phyloP scores from a whole-genome alignment of 2,113 vertebrate species.

The Dendrocopos noguchii region DNA sequence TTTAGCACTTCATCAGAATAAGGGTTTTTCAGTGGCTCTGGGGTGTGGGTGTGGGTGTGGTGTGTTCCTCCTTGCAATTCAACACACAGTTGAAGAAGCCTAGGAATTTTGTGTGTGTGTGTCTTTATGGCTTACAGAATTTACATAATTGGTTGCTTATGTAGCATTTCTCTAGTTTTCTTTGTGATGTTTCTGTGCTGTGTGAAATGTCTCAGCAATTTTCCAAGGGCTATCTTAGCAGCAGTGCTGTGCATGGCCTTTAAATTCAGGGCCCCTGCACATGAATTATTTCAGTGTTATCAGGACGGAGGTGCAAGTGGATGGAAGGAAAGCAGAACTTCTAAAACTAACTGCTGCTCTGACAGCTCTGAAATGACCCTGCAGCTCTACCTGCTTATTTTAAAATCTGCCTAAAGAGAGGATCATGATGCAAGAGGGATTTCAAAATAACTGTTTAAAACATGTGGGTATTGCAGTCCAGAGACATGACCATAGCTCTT shows the following conservation, averaged over 20 bases:
- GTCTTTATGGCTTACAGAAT: slow-evolving; percentile 21
- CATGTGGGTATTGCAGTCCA: not conserved
- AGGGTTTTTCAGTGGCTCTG: not conserved
- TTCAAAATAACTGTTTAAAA: not conserved
- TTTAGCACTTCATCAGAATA: slow-evolving; percentile 37
- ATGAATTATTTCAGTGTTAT: not conserved
- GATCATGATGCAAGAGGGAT: not conserved
- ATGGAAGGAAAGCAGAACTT: not conserved
- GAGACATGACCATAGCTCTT: not conserved
- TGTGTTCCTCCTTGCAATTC: not conserved
- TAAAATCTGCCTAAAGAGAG: not conserved
- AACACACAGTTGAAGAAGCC: slow-evolving; percentile 22
- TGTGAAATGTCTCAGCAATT: slow-evolving; percentile 38
- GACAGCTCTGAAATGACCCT: not conserved
- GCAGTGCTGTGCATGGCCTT: not conserved
- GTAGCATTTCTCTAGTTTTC: slow-evolving; percentile 37
- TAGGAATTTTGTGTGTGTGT: too few relatives aligned
- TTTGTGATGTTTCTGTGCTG: slow-evolving; percentile 28
- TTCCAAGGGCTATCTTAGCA: slow-evolving; percentile 1
- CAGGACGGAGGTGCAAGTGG: not conserved
- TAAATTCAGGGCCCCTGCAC: not conserved
- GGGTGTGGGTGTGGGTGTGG: not conserved
- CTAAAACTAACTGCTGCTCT: not conserved
- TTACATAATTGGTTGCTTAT: slow-evolving; percentile 60
- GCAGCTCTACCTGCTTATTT: not conserved